Evolutionary conservation across 2,888 invertebrate species (phyloP).

Genomic region (Agapetus fuscipes): DNA sequence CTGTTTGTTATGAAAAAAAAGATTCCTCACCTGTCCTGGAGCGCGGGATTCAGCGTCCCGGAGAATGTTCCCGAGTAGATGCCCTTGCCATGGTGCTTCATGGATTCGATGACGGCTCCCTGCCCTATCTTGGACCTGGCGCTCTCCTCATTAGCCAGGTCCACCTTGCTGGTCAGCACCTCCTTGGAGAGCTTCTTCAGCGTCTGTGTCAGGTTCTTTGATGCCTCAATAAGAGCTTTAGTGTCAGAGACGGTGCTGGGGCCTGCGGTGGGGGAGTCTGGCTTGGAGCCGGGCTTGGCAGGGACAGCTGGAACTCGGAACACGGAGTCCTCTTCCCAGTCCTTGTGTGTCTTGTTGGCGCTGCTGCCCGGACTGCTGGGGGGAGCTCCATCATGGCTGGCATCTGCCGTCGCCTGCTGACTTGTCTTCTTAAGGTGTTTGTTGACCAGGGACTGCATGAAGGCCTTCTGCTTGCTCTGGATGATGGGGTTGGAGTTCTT

Average conservation of each 20-base stretch:
- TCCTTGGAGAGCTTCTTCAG: constrained; percentile 83
- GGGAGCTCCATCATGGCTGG: constrained; percentile 35
- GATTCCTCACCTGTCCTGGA: constrained; percentile 65
- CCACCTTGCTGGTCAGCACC: constrained; percentile 64
- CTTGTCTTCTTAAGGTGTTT: constrained; percentile 38
- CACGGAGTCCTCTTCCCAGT: constrained; percentile 14
- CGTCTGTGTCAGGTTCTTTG: constrained; percentile 85
- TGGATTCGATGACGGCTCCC: constrained; percentile 81
- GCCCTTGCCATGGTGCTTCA: constrained; percentile 90
- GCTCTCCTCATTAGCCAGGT: constrained; percentile 31
- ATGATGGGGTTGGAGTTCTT: constrained; percentile 43
- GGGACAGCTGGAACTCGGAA: constrained; percentile 20
- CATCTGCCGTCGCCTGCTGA: constrained; percentile 29
- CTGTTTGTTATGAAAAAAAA: too few species aligned
- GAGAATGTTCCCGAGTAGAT: constrained; percentile 96
- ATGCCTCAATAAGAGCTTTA: constrained; percentile 77
- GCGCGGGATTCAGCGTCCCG: constrained; percentile 85
- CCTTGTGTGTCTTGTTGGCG: constrained; percentile 8
- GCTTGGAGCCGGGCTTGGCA: constrained; percentile 25
- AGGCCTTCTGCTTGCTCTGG: constrained; percentile 43
- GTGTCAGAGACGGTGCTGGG: constrained; percentile 50
- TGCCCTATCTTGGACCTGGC: constrained; percentile 40
- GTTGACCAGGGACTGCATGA: constrained; percentile 43
- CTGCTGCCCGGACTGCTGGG: constrained; percentile 24
- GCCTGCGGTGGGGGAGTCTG: constrained; percentile 32